Evolutionary conservation across 2,113 vertebrate genomes (phyloP), one percentile per base, ranked within the genome.

Genomic region (Anhinga rufa): DNA sequence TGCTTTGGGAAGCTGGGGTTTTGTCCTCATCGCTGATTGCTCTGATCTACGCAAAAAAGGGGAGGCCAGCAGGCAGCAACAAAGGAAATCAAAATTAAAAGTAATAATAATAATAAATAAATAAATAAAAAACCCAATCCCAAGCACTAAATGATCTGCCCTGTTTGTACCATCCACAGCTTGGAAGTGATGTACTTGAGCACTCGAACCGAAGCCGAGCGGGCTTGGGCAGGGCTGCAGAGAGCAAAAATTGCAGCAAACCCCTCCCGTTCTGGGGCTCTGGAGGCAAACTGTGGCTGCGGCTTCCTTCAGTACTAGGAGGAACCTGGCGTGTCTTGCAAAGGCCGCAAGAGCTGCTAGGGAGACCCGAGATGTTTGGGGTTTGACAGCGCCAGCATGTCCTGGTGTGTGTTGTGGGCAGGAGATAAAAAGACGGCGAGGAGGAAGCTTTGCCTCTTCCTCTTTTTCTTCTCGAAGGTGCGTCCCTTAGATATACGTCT

Each of bases 11-110:
- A 89, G 80, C 92, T 55, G 88, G 76, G 80, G 52, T 11, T 97
- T 92, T 94, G 88, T 93, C 92, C 95, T 95, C 86, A n/a, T 21
- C 21, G 0, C 6, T 97, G 97, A 98, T 97, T 97, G 97, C 96
- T 95, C 79, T 80, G 93, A 76, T 87, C 74, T 76, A 28, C 7
- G n/a, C 40, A 36, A 44, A 17, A 40, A 52, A 34, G 28, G 46
- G 19, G 60, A 93, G 31, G 29, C 55, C 80, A 76, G 85, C 92
- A 69, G 90, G 94, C 77, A 79, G 44, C 89, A 60, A 71, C 55
- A 64, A 81, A 72, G 74, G 24, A 61, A 94, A 91, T 78, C 14
- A 90, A 61, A 93, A 96, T 78, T 83, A 62, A 89, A 44, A 78
- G 20, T 26, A 65, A n/a, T 52, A 54, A 11, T 44, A 58, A 36